These are phyloP conservation scores for Phataginus tetradactyla DNA, from an alignment of 2,797 vertebrate species.

Conservation along the genomic window DNA sequence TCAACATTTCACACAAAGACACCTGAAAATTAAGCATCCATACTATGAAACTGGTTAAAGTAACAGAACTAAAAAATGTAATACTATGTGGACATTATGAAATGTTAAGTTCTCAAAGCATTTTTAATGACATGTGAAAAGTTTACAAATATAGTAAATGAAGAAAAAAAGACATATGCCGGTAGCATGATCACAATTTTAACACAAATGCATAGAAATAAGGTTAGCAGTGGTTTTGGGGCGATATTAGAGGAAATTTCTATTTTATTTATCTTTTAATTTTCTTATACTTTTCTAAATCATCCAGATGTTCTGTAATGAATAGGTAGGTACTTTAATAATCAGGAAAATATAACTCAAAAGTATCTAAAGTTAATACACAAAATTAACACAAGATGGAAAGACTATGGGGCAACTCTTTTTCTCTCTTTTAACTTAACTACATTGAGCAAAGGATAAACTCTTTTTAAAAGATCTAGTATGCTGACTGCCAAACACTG, in stretches of 20 bases:
- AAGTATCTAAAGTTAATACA: constrained; percentile 12
- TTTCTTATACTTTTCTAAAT: constrained; percentile 21
- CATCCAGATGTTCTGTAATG: not conserved
- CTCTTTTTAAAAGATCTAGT: not conserved
- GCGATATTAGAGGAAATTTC: not conserved
- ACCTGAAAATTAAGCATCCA: not conserved
- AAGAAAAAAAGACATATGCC: not conserved
- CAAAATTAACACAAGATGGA: not conserved
- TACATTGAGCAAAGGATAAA: not conserved
- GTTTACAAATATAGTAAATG: not conserved
- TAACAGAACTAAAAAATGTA: not conserved
- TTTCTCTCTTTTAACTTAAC: not conserved
- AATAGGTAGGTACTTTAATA: not conserved
- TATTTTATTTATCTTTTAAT: not conserved
- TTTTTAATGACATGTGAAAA: not conserved
- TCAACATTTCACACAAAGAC: constrained; percentile 1
- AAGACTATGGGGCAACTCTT: not conserved
- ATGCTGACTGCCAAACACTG: not conserved
- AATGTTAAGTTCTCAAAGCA: not conserved
- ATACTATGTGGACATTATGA: too few species aligned
- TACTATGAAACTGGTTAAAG: not conserved
- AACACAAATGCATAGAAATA: not conserved
- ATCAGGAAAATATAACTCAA: not conserved
- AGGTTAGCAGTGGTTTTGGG: not conserved
- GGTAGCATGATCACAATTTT: not conserved